Base-by-base conservation (phyloP, 1,140 invertebrate species). In the Chironomus striatipennis region DNA sequence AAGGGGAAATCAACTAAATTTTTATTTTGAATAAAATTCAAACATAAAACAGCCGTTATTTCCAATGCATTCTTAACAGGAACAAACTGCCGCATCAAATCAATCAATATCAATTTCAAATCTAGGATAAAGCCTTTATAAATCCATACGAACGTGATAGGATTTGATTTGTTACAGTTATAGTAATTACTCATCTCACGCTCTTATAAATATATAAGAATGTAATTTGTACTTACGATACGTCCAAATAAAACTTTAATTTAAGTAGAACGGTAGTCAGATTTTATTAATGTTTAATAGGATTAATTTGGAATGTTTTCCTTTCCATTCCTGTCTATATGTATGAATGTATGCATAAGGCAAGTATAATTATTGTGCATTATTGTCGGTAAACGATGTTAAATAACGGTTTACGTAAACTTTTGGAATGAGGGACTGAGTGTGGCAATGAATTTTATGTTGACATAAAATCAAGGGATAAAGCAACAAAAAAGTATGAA, bases 161-260 rank as follows among this genome's bases (percentile, higher is more conserved):
- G 8, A 57, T 57, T 57, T n/a, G 47, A 57, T 57, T 57, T n/a
- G 47, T 15, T 57, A 57, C 47, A 57, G 47, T 57, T 57, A 34
- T 34, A 34, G 24, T 34, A 34, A 34, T 34, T 34, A 34, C 47
- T n/a, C 47, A n/a, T 15, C 12, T 57, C n/a, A n/a, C 12, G 47
- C n/a, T 57, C 47, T n/a, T 57, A 18, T 70, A 70, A 70, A 18
- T 70, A 10, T 34, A 34, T 34, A 34, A 34, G 24, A 34, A 34
- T 34, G 24, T 34, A 34, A 34, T 34, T 34, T 34, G 24, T 34
- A 34, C 24, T 34, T 34, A 34, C 24, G 24, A n/a, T 34, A 34
- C 18, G 18, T 70, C n/a, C 17, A 70, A 70, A 70, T 70, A 70
- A 70, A 70, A 70, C 17, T 70, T 70, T 70, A 70, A 70, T 70